Evolutionary conservation across 1,140 invertebrate genomes (phyloP).

Genomic region (Atopsyche davidsoni): DNA sequence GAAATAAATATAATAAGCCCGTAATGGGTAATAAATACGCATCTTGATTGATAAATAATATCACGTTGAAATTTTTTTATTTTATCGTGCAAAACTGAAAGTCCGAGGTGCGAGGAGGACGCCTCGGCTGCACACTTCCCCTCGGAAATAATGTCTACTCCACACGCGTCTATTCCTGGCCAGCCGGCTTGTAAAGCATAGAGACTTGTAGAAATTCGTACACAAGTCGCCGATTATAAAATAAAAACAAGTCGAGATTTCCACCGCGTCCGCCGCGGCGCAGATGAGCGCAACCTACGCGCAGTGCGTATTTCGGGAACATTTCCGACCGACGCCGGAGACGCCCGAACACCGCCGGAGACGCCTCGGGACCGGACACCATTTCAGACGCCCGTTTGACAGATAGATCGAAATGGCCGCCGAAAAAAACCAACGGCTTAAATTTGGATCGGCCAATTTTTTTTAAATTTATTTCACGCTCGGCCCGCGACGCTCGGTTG

Average conservation of each 20-base stretch:
- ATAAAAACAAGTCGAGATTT: constrained; percentile 6
- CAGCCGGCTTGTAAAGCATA: constrained; percentile 20
- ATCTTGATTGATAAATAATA: no score
- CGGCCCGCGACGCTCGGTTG: no score
- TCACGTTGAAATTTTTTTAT: no score
- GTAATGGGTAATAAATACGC: no score
- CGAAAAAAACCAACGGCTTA: no score
- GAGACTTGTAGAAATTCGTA: constrained; percentile 27
- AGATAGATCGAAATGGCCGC: not conserved
- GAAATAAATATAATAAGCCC: no score
- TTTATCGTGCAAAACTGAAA: no score
- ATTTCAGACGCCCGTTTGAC: not conserved
- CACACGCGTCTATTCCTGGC: constrained; percentile 23
- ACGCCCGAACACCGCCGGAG: not conserved
- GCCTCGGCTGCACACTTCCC: constrained; percentile 14
- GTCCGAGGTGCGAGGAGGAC: no score
- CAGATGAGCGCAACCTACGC: not conserved
- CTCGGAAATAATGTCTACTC: constrained; percentile 29
- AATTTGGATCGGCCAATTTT: no score
- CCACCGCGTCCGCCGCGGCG: not conserved
- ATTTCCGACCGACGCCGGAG: not conserved
- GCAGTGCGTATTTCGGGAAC: constrained; percentile 1
- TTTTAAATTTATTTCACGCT: no score
- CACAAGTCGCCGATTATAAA: constrained; percentile 27
- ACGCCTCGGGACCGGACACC: not conserved